Base-by-base conservation (phyloP, 2,888 invertebrate genomes). In the Neoaliturus tenellus region DNA sequence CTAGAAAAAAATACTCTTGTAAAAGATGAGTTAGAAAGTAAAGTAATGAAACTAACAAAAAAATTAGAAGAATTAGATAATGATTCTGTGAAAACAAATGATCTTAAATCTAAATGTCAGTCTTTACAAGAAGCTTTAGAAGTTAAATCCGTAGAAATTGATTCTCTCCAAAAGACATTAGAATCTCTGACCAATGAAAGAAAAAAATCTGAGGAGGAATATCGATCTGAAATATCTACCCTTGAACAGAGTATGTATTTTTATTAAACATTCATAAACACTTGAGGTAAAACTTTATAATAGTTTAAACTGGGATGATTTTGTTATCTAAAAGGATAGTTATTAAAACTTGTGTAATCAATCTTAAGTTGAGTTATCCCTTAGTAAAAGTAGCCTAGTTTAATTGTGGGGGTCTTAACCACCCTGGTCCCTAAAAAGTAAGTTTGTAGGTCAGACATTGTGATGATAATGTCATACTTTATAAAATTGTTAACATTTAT, bases 181-280 rank as follows among this genome's bases (percentile, higher is more conserved):
- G 80, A 39, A 39, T 80, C 73, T 28, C 35, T 44, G 4, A 17
- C n/a, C 20, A 28, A 23, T 20, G 73, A 41, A 0, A 28, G 48
- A 8, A 39, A 17, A 14, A 44, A 41, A n/a, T 14, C 17, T 25
- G 28, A 75, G 14, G 44, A 44, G 14, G 73, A 75, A 39, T 20
- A 23, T 41, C 1, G 4, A 12, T 39, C 41, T 35, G 73, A 75
- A 44, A 14, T 75, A 28, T 44, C 73, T n/a, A 44, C 44, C 17
- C 28, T 75, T 10, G 73, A 75, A n/a, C 44, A 44, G 17, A 75
- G 73, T 75, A 25, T 48, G 73, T 44, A 1, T 71, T 6, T 71
- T 69, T 25, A 62, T 10, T 25, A 8, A n/a, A 12, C 17, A 3
- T 48, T 48, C n/a, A n/a, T n/a, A n/a, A n/a, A n/a, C n/a, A n/a